Percentiles rank a stretch among this genome's conserved stretches.
Conservation (phyloP, 2,797 vertebrate species). For the Fratercula arctica region DNA sequence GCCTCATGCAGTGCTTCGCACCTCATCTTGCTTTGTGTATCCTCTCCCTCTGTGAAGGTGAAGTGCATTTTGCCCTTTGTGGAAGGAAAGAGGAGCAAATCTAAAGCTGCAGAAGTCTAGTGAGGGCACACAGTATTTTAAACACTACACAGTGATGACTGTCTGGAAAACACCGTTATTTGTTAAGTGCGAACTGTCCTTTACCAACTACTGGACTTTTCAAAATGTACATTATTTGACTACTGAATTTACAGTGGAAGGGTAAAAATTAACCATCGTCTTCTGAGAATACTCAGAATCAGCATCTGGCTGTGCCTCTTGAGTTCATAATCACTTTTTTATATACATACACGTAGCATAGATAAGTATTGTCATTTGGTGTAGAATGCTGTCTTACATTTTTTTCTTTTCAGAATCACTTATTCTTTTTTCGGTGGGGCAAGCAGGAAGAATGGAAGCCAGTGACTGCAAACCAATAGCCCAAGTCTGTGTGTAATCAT, state of each 20-base stretch:
- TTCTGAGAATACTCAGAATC: not conserved
- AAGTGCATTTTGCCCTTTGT: not conserved
- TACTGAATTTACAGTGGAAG: not conserved
- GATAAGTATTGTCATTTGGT: not conserved
- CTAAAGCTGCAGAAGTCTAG: not conserved
- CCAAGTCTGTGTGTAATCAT: not conserved
- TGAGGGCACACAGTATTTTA: not conserved
- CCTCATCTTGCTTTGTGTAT: not conserved
- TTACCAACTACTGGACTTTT: not conserved
- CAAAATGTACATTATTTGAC: not conserved
- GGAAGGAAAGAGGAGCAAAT: not conserved
- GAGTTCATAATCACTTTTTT: not conserved
- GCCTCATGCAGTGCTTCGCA: not conserved
- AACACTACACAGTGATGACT: not conserved
- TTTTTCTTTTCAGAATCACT: not conserved
- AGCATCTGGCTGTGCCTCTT: not conserved
- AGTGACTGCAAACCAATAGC: not conserved
- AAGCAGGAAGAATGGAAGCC: not conserved
- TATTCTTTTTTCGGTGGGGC: not conserved
- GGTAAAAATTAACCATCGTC: not conserved
- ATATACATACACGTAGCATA: not conserved
- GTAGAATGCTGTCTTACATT: not conserved
- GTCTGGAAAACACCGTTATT: not conserved
- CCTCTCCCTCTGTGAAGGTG: not conserved
- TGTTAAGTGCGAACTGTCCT: not conserved